Conservation (phyloP, 2,888 invertebrate genomes). For the Hemithea aestivaria region DNA sequence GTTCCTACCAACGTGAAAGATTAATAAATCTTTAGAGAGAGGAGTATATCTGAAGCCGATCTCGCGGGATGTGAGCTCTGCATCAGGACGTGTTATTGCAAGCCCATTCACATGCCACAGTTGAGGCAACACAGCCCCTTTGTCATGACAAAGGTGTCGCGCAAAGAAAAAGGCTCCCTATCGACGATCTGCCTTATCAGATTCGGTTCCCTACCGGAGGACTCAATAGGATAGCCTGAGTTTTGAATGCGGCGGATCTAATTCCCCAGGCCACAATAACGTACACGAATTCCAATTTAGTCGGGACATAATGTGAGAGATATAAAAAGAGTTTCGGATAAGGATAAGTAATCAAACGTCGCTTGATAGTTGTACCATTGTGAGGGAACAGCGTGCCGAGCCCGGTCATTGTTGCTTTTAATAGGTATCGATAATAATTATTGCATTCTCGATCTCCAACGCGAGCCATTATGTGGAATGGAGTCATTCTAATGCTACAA, state of each 20-base stretch:
- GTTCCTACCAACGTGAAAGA: slow-evolving; percentile 72
- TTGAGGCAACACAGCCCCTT: slow-evolving; percentile 74
- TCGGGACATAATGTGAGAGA: slow-evolving; percentile 49
- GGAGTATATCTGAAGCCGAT: slow-evolving; percentile 73
- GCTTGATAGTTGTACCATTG: slow-evolving; percentile 44
- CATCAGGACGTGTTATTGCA: slow-evolving; percentile 73
- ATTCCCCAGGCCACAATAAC: slow-evolving; percentile 71
- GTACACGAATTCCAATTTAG: slow-evolving; percentile 66
- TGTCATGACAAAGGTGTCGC: slow-evolving; percentile 79
- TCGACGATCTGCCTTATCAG: slow-evolving; percentile 77
- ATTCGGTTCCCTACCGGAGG: slow-evolving; percentile 76
- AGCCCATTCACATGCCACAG: slow-evolving; percentile 77
- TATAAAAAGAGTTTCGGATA: slow-evolving; percentile 45
- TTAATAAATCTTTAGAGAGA: slow-evolving; percentile 77
- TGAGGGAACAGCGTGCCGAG: slow-evolving; percentile 38
- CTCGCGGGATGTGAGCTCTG: slow-evolving; percentile 72
- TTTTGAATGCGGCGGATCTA: slow-evolving; percentile 74
- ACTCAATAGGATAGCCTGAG: slow-evolving; percentile 73
- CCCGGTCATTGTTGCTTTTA: slow-evolving; percentile 34
- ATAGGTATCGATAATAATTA: slow-evolving; percentile 23
- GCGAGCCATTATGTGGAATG: slow-evolving; percentile 11
- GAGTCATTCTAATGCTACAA: slow-evolving; percentile 13
- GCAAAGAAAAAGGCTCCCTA: slow-evolving; percentile 76
- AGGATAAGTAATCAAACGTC: slow-evolving; percentile 50
- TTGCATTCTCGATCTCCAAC: slow-evolving; percentile 12